Base-by-base conservation (phyloP, 2,888 invertebrate species). In the Caenorhabditis auriculariae region DNA sequence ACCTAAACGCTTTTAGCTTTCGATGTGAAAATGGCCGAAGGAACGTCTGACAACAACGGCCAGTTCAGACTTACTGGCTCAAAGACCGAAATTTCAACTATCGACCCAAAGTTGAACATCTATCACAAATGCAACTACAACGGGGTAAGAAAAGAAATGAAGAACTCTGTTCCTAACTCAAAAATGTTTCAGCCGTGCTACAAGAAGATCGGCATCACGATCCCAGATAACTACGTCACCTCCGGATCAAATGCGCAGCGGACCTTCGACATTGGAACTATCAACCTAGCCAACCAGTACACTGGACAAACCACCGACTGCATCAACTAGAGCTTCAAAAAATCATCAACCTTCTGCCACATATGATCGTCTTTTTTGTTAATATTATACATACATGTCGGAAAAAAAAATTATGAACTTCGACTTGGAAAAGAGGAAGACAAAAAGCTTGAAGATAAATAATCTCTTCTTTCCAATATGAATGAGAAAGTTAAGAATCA, bases 51-150 rank as follows among this genome's bases (percentile, higher is more conserved):
- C 43, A 19, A 57, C 9, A 67, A 70, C 24, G 69, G 69, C 17
- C 60, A 64, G 37, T 70, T 70, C 60, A 47, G 60, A 19, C 48
- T 70, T 4, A 50, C 57, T 19, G 69, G 69, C 44, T 62, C 61
- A 4, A 65, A 70, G 43, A 69, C 66, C 9, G 69, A 70, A 55
- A 66, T 69, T 38, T 54, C 62, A 1, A 70, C 66, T 1, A 70
- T 67, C 32, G 69, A 70, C 43, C 68, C 65, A 17, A 69, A 68
- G 43, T 49, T 72, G 42, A 72, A 72, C 47, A 63, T 72, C 35
- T 72, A 72, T 47, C 72, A 72, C 59, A 67, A 69, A 37, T 72
- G 72, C 57, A 66, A 72, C 39, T 69, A 72, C 55, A 69, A 66
- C 45, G 66, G 66, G 15, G 57, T 53, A 53, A 54, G 46, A 4